Evolutionary conservation across 2,113 vertebrate genomes (phyloP), one percentile per base, ranked within the genome.

Genomic region (Rhynchomys soricoides): DNA sequence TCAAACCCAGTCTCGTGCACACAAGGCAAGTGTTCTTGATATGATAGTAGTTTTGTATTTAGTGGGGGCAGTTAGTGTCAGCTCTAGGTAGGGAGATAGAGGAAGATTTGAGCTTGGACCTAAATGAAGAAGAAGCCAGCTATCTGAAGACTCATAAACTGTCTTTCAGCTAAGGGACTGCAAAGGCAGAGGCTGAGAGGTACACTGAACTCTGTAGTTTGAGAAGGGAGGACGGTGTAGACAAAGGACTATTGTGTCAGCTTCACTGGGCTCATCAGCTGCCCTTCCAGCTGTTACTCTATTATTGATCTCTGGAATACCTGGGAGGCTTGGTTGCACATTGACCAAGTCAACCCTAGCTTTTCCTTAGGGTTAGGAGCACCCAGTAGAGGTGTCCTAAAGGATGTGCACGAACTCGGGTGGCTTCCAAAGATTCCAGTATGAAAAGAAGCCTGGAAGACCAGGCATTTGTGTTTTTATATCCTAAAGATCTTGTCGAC

Each of bases 181-280:
- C 31, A 2, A 19, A 45, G 26, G 11, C 73, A 21, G 4, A 73
- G 83, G 31, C 22, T 40, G 48, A 22, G 26, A 37, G 59, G 8
- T 16, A 48, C 29, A 37, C 7, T 26, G 62, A 43, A 16, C 15
- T 31, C 52, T 22, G 26, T 68, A 1, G 12, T 77, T 5, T 83
- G 79, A 71, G 29, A 59, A 66, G 55, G 7, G 10, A 70, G 66
- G 24, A 5, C 5, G 1, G 10, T 2, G 5, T 13, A 52, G 52
- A 1, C 3, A n/a, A 43, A n/a, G 29, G 34, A 21, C 34, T 34
- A 1, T 1, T 0, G 10, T 15, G 7, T 75, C 13, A 7, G 7
- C 21, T 64, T 68, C 40, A 5, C 50, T 5, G 11, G 64, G 48
- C 24, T 34, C 29, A 11, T 5, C 57, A 43, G 8, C 34, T 29